A percentile compares a stretch with the other conserved stretches of the same genome.
phyloP scores from a whole-genome alignment of 2,113 vertebrate species.

The Coturnix japonica region DNA sequence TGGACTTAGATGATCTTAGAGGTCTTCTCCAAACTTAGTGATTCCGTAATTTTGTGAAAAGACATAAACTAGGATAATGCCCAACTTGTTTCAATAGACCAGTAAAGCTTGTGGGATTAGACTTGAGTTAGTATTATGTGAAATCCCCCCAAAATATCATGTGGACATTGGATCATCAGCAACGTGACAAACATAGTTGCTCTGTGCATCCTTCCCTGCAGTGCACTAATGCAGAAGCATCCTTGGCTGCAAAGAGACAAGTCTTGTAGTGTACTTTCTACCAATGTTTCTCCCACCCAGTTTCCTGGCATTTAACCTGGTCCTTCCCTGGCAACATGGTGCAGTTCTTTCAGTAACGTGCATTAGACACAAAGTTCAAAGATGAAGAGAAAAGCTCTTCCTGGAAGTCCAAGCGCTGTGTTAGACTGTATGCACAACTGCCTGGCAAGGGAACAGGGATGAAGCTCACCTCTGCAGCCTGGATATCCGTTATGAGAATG shows the following conservation, averaged over 20 bases:
- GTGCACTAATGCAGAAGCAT: fast-evolving
- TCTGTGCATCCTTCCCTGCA: not conserved
- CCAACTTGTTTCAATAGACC: fast-evolving
- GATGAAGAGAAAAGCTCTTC: not conserved
- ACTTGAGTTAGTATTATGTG: not conserved
- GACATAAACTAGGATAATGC: not conserved
- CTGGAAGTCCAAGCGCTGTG: not conserved
- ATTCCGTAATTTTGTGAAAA: not conserved
- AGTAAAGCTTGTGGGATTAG: not conserved
- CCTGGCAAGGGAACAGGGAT: not conserved
- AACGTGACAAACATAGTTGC: no score
- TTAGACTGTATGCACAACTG: not conserved
- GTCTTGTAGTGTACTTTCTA: fast-evolving
- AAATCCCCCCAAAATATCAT: fast-evolving
- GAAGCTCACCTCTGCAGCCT: not conserved
- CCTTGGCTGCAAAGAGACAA: not conserved
- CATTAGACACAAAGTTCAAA: not conserved
- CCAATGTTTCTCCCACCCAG: not conserved
- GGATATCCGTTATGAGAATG: not conserved
- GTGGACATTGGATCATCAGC: not conserved
- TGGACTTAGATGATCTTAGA: no score
- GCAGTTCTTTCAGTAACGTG: not conserved
- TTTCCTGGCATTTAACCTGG: not conserved
- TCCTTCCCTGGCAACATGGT: not conserved
- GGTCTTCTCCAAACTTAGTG: no score